phyloP scores from a whole-genome alignment of 2,797 vertebrate species.

The Clarias laeviceps region DNA sequence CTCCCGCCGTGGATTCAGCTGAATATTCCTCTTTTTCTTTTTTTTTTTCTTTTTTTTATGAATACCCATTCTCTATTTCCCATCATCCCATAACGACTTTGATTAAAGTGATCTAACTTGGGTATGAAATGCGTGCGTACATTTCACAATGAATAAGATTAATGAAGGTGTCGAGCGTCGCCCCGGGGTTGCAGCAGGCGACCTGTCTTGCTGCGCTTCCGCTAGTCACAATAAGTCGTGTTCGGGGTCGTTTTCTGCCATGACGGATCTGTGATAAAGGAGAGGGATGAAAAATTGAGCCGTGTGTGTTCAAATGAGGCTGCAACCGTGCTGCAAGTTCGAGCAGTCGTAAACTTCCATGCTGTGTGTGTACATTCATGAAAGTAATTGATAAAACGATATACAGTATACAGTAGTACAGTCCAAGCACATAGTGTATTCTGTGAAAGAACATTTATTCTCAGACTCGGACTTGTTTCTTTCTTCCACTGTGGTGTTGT shows the following conservation, averaged over 20 bases:
- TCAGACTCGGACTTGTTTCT: too few relatives aligned
- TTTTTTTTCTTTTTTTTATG: not conserved
- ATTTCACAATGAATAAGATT: slow-evolving; percentile 6
- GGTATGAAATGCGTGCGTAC: not conserved
- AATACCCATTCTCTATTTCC: not conserved
- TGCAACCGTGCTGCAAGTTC: not conserved
- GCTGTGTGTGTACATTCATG: not conserved
- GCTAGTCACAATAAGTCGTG: not conserved
- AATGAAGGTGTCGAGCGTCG: slow-evolving; percentile 10
- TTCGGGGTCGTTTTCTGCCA: slow-evolving; percentile 1
- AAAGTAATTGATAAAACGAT: too few relatives aligned
- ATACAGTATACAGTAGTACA: too few relatives aligned
- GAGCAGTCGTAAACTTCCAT: not conserved
- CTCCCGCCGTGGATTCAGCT: not conserved
- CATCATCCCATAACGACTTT: not conserved
- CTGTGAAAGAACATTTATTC: too few relatives aligned
- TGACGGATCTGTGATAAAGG: not conserved
- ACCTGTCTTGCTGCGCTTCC: not conserved
- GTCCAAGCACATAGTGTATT: too few relatives aligned
- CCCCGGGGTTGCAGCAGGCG: not conserved
- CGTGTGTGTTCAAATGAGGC: not conserved
- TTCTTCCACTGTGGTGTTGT: too few relatives aligned
- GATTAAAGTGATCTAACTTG: not conserved
- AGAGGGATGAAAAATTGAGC: not conserved
- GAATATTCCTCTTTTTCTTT: not conserved